phyloP scores from a whole-genome alignment of 2,888 invertebrate species.

The Torymus aiolomorphi region DNA sequence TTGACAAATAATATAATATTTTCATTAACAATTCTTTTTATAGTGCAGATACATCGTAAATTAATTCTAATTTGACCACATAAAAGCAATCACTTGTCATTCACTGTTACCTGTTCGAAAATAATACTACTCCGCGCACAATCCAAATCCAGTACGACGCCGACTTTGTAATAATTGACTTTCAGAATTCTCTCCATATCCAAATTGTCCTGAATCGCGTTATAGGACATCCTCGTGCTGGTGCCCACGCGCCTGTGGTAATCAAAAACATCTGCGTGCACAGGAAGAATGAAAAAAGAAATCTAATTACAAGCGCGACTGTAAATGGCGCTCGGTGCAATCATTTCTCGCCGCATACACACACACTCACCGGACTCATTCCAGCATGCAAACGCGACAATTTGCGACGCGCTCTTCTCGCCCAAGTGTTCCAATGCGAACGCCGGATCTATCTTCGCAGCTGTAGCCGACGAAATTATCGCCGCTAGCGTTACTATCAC shows the following conservation, averaged over 20 bases:
- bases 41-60: too few species aligned
- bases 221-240: slow-evolving; percentile 57
- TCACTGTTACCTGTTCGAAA: slow-evolving; percentile 62
- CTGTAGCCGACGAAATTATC: not conserved
- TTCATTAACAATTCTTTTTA: too few species aligned
- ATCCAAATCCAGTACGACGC: slow-evolving; percentile 66
- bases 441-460: slow-evolving; percentile 25
- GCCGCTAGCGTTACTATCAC: not conserved
- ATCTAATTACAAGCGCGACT: not conserved
- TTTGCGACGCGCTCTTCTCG: slow-evolving; percentile 59
- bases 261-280: slow-evolving; percentile 55
- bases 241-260: slow-evolving; percentile 54
- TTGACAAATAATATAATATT: too few species aligned
- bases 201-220: slow-evolving; percentile 57
- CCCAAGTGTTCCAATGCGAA: slow-evolving; percentile 60
- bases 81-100: not conserved
- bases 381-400: slow-evolving; percentile 63
- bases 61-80: too few species aligned
- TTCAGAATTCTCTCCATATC: slow-evolving; percentile 55
- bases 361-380: slow-evolving; percentile 52
- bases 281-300: slow-evolving; percentile 1
- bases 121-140: slow-evolving; percentile 62
- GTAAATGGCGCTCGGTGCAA: not conserved
- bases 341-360: not conserved
- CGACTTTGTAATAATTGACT: slow-evolving; percentile 66